A percentile compares a stretch with the other conserved stretches of the same genome.
These are phyloP conservation scores for Gallinago jamesoni DNA, from an alignment of 2,113 vertebrate genomes.

Conservation along the genomic window DNA sequence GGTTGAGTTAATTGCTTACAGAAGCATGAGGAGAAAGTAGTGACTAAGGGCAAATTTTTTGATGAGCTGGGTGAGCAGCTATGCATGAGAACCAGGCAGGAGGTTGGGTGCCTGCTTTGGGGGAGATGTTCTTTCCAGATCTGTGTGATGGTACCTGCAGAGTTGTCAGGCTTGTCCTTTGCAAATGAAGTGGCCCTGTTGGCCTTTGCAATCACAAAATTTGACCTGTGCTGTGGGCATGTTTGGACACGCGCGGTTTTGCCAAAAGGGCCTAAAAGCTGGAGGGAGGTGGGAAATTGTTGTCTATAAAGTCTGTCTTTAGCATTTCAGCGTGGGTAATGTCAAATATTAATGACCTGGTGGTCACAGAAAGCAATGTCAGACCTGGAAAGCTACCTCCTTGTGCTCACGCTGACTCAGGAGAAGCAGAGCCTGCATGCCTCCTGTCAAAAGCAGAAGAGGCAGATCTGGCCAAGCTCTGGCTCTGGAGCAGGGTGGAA, in stretches of 20 bases:
- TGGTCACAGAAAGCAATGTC: not conserved
- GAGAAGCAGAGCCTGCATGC: not conserved
- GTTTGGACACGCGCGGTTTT: not conserved
- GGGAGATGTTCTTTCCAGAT: not conserved
- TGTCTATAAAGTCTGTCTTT: not conserved
- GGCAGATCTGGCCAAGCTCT: not conserved
- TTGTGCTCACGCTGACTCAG: not conserved
- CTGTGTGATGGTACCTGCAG: not conserved
- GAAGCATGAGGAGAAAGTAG: constrained; percentile 39
- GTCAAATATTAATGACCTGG: not conserved
- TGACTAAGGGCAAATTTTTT: constrained; percentile 49
- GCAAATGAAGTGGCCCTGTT: not conserved
- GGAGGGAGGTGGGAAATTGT: not conserved
- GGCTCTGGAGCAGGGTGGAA: not conserved
- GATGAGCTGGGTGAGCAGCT: constrained; percentile 30
- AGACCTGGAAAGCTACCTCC: not conserved
- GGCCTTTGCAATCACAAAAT: not conserved
- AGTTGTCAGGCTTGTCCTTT: not conserved
- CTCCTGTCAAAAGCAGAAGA: not conserved
- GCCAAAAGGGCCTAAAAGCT: not conserved
- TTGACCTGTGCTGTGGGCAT: not conserved
- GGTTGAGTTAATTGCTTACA: constrained; percentile 53
- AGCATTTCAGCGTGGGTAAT: not conserved
- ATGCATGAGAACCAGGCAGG: not conserved
- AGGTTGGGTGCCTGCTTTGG: not conserved